phyloP scores from a whole-genome alignment of 2,888 invertebrate species.

The Rhabditophanes sp. region DNA sequence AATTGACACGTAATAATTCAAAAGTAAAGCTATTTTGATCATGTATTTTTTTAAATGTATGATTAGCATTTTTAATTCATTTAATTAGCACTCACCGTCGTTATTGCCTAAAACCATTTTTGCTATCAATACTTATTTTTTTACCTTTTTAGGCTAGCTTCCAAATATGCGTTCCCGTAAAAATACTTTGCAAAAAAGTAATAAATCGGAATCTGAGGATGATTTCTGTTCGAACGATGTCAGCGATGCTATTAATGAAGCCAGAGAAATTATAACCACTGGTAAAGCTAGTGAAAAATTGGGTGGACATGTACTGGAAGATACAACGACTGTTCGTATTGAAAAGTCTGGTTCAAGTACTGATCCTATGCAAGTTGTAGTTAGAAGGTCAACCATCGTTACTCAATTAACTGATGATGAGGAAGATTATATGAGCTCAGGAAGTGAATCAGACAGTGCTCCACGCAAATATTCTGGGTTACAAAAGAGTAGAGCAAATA shows the following conservation, averaged over 20 bases:
- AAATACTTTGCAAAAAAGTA: too few relatives aligned
- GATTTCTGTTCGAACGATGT: slow-evolving; percentile 20
- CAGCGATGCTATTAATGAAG: slow-evolving; percentile 21
- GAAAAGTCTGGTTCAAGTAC: slow-evolving; percentile 5
- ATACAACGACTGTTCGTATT: slow-evolving; percentile 15
- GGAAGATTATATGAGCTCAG: slow-evolving; percentile 13
- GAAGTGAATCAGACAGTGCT: slow-evolving; percentile 4
- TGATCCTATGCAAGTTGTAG: slow-evolving; percentile 11
- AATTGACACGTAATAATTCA: too few relatives aligned
- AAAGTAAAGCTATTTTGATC: too few relatives aligned
- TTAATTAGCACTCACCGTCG: too few relatives aligned
- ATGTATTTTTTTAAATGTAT: too few relatives aligned
- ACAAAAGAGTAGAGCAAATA: slow-evolving; percentile 1
- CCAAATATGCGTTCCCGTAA: too few relatives aligned
- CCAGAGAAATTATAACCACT: slow-evolving; percentile 17
- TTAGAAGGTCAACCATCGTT: slow-evolving; percentile 17
- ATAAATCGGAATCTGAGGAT: too few relatives aligned
- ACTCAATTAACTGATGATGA: slow-evolving; percentile 29
- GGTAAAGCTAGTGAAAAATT: slow-evolving; percentile 7
- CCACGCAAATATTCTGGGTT: slow-evolving; percentile 1
- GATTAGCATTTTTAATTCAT: too few relatives aligned
- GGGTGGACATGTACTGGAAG: slow-evolving; percentile 17
- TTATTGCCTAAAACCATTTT: too few relatives aligned
- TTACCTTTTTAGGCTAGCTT: too few relatives aligned
- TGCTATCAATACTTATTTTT: too few relatives aligned